Percentiles rank a stretch among this genome's conserved stretches.
Conservation (phyloP, 1,140 invertebrate species). For the Laupala kohalensis region DNA sequence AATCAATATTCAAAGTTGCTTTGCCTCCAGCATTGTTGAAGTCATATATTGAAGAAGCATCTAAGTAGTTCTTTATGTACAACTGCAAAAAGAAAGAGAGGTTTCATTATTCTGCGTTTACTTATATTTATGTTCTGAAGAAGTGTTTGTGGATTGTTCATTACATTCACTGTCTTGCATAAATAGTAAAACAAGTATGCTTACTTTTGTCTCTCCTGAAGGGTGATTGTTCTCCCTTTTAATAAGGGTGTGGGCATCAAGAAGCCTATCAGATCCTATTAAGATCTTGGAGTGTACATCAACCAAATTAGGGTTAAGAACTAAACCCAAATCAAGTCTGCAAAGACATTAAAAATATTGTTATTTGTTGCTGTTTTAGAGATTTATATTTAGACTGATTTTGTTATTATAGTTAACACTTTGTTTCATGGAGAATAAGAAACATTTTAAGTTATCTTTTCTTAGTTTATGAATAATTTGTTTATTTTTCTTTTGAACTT, state of each 20-base stretch:
- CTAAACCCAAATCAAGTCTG: conserved; percentile 38
- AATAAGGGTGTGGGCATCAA: conserved; percentile 32
- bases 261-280: conserved; percentile 31
- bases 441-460: no score
- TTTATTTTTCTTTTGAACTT: conserved; percentile 22
- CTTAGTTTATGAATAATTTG: not conserved
- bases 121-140: not conserved
- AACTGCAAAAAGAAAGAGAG: not conserved
- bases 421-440: no score
- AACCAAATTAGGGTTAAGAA: conserved; percentile 32
- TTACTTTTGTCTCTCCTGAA: conserved; percentile 35
- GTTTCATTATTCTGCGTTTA: no score
- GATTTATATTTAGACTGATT: no score
- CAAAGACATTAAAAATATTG: conserved; percentile 10
- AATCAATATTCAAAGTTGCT: conserved; percentile 27
- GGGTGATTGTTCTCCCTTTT: conserved; percentile 30
- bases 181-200: not conserved
- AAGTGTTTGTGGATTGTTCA: not conserved
- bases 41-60: conserved; percentile 39
- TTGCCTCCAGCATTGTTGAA: conserved; percentile 39
- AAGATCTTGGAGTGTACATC: conserved; percentile 37
- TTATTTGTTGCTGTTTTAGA: not conserved
- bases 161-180: not conserved
- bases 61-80: conserved; percentile 35
- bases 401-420: no score